Percentiles rank a stretch among this genome's conserved stretches.
Evolutionary conservation across 2,888 invertebrate species (phyloP).

Genomic region (Nomada ferruginata): DNA sequence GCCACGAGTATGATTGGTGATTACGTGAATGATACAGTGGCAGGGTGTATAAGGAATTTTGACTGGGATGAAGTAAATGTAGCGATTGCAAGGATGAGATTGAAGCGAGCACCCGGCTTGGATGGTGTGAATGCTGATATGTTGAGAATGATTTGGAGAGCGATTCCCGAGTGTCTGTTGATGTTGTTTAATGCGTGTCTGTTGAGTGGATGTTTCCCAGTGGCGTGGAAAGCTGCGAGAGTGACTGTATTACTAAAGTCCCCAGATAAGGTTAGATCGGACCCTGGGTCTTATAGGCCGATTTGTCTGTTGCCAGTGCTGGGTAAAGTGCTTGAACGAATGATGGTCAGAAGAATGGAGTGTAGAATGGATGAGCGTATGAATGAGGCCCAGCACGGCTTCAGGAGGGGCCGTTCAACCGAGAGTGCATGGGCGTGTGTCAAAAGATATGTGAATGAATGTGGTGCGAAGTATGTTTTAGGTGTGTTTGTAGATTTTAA

Average conservation of each 20-base stretch:
- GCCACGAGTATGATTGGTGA: neutral
- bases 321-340: slow-evolving; percentile 13
- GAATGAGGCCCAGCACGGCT: slow-evolving; percentile 14
- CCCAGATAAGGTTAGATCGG: neutral
- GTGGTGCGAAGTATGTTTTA: slow-evolving; percentile 1
- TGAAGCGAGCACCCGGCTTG: neutral
- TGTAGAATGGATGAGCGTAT: neutral
- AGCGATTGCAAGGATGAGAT: neutral
- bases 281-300: slow-evolving; percentile 18
- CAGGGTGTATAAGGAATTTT: neutral
- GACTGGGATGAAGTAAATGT: slow-evolving; percentile 2
- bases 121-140: too few species aligned
- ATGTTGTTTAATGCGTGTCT: neutral
- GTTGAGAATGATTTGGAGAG: too few species aligned
- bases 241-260: neutral
- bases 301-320: slow-evolving; percentile 14
- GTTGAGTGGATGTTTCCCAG: neutral
- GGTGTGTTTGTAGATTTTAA: slow-evolving; percentile 7
- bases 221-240: neutral
- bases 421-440: slow-evolving; percentile 25
- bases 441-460: neutral
- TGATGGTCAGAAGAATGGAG: slow-evolving; percentile 13
- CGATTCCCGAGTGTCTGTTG: neutral
- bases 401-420: slow-evolving; percentile 6
- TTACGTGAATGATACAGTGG: neutral